These are phyloP conservation scores for Phylloscopus collybita DNA, from an alignment of 2,797 vertebrate genomes.

Conservation along the genomic window DNA sequence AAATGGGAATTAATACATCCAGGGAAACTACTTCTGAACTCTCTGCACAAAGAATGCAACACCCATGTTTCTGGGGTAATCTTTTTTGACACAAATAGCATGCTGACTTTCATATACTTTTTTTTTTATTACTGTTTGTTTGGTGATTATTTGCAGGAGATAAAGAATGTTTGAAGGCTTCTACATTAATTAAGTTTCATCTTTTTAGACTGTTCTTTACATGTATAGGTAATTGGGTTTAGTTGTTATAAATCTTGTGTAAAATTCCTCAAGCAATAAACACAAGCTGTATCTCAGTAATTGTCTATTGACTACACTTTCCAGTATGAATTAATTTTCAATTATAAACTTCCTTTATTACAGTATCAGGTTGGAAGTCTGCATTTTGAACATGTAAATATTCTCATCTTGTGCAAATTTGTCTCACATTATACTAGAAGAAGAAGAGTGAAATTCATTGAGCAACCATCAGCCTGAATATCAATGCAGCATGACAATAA, in stretches of 20 bases:
- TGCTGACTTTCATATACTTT: not conserved
- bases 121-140: slow-evolving; percentile 9
- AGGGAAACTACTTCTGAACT: not conserved
- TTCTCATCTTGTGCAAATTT: slow-evolving; percentile 44
- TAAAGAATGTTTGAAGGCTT: slow-evolving; percentile 50
- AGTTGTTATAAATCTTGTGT: slow-evolving; percentile 59
- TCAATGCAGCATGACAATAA: slow-evolving; percentile 37
- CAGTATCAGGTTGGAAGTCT: slow-evolving; percentile 38
- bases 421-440: slow-evolving; percentile 15
- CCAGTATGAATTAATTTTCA: slow-evolving; percentile 72
- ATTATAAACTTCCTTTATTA: slow-evolving; percentile 53
- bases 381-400: slow-evolving; percentile 46
- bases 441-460: not conserved
- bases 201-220: slow-evolving; percentile 53
- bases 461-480: slow-evolving; percentile 35
- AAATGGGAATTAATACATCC: not conserved
- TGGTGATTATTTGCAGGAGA: slow-evolving; percentile 59
- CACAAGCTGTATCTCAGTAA: slow-evolving; percentile 68
- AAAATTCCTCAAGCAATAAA: slow-evolving; percentile 68
- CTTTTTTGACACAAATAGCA: not conserved
- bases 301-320: slow-evolving; percentile 71
- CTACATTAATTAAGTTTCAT: slow-evolving; percentile 65
- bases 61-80: not conserved
- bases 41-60: not conserved
- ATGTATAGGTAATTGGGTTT: slow-evolving; percentile 69